These are phyloP conservation scores for Cyclura pinguis DNA, from an alignment of 2,797 vertebrate genomes.

Conservation along the genomic window DNA sequence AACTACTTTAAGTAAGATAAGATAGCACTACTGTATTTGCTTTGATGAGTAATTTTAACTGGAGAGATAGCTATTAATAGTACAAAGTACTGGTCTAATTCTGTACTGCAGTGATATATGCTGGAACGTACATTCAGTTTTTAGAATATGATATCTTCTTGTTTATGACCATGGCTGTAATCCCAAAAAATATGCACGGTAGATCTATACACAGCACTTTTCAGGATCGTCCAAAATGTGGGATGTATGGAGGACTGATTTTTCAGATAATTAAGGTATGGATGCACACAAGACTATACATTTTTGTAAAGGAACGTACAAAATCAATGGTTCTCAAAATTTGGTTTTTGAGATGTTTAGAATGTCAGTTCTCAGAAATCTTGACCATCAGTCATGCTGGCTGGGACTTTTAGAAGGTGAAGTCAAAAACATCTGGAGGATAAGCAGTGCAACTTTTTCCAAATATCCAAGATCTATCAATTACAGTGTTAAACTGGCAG, in stretches of 20 bases:
- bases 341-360: no score
- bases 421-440: no score
- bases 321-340: no score
- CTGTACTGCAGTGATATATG: fast-evolving
- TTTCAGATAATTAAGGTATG: neutral
- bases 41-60: slow-evolving; percentile 21
- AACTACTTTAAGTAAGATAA: slow-evolving; percentile 31
- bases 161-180: slow-evolving; percentile 15
- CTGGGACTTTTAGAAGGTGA: no score
- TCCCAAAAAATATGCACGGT: neutral
- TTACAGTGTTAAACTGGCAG: neutral
- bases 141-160: neutral
- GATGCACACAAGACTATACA: neutral
- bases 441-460: neutral
- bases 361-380: no score
- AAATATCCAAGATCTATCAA: neutral
- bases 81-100: neutral
- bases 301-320: neutral
- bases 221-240: neutral
- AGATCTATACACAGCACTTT: neutral
- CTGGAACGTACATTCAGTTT: neutral
- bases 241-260: neutral
- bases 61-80: neutral
- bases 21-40: neutral
- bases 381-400: no score